phyloP scores from a whole-genome alignment of 64 coral and sea anemone species.

The Montipora efflorescens region DNA sequence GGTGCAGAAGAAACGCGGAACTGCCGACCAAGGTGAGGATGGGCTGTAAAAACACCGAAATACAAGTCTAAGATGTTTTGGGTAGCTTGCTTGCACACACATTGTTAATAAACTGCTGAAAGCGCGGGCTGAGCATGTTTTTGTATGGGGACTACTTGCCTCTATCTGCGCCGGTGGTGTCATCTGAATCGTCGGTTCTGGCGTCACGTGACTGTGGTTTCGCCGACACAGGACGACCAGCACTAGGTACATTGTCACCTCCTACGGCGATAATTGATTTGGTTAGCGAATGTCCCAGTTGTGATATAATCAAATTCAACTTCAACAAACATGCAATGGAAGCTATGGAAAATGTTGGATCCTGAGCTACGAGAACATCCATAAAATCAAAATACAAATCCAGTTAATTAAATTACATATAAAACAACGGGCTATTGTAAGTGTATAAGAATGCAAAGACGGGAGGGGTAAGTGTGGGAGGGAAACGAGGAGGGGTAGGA shows the following conservation, averaged over 20 bases:
- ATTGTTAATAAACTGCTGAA: no score
- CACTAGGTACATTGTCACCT: neutral
- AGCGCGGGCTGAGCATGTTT: no score
- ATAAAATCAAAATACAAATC: no score
- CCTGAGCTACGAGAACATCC: no score
- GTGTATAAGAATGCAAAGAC: neutral
- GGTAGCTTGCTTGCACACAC: neutral
- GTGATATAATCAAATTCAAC: no score
- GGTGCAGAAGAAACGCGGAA: slow-evolving; percentile 30
- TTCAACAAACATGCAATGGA: neutral
- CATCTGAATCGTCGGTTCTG: neutral
- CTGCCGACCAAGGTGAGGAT: neutral
- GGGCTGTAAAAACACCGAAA: neutral
- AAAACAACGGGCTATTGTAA: neutral
- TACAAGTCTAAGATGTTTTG: neutral
- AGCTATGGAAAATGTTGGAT: no score
- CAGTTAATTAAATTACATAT: no score
- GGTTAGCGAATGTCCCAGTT: neutral
- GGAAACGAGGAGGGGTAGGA: neutral
- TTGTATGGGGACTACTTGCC: neutral
- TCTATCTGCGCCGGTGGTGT: neutral
- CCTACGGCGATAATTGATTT: neutral
- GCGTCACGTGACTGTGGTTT: slow-evolving; percentile 16
- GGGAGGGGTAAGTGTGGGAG: no score
- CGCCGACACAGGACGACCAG: slow-evolving; percentile 27